Evolutionary conservation across 2,888 invertebrate species (phyloP).

Genomic region (Hipparchia sbordonii): DNA sequence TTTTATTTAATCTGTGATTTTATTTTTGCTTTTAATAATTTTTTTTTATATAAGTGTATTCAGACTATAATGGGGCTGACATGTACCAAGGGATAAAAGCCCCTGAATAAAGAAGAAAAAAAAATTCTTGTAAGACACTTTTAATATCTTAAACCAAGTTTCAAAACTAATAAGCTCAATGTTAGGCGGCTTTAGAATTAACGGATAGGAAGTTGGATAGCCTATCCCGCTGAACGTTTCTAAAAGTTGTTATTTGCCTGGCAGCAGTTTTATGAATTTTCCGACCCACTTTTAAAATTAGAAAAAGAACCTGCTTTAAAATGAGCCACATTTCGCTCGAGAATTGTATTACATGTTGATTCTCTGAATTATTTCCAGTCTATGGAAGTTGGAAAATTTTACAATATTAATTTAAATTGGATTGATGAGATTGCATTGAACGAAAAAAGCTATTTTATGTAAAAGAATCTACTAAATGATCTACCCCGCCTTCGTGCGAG

Average conservation of each 20-base stretch:
- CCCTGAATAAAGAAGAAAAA: no score
- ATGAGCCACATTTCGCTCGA: conserved; percentile 1
- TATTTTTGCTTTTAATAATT: no score
- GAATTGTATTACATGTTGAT: not conserved
- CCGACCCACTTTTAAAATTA: conserved; percentile 25
- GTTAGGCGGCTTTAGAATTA: conserved; percentile 19
- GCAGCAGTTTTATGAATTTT: conserved; percentile 20
- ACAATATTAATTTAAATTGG: not conserved
- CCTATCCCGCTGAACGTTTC: conserved; percentile 15
- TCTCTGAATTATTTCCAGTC: not conserved
- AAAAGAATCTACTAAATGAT: not conserved
- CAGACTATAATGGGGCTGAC: no score
- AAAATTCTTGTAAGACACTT: not conserved
- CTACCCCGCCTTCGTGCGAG: no score
- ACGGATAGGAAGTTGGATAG: conserved; percentile 7
- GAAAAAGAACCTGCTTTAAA: conserved; percentile 12
- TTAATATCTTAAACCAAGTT: conserved; percentile 10
- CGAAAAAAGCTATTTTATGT: not conserved
- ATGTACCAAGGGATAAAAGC: no score
- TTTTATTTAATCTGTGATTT: no score
- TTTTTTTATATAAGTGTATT: no score
- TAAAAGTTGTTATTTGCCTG: conserved; percentile 23
- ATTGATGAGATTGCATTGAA: not conserved
- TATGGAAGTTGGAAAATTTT: not conserved
- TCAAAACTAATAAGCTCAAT: conserved; percentile 16